Evolutionary conservation across 2,888 invertebrate species (phyloP).

Genomic region (Drosophila cracens): DNA sequence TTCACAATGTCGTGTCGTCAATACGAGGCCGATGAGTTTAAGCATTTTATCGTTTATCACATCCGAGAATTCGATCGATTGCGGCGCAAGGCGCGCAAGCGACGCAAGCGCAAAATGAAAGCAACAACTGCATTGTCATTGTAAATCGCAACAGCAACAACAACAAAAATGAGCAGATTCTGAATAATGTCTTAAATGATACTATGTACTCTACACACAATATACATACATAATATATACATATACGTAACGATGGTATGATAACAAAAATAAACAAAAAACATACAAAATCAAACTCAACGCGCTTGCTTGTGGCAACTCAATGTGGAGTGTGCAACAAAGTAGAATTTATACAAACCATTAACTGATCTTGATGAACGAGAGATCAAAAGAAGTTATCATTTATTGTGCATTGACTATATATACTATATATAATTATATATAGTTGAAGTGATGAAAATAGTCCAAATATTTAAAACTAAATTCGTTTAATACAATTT

Average conservation of each 20-base stretch:
- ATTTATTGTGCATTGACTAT: no score
- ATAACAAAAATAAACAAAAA: not conserved
- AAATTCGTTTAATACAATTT: no score
- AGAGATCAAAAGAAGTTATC: not conserved
- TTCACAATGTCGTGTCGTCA: constrained; percentile 75
- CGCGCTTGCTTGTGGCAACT: not conserved
- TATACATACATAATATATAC: not conserved
- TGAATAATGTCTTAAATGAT: not conserved
- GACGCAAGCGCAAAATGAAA: constrained; percentile 59
- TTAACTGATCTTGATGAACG: not conserved
- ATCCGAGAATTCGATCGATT: constrained; percentile 75
- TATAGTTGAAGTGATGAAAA: no score
- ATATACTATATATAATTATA: no score
- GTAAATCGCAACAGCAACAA: not conserved
- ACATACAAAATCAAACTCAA: not conserved
- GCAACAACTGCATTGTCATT: constrained; percentile 4
- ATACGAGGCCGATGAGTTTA: constrained; percentile 72
- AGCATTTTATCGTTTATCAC: constrained; percentile 75
- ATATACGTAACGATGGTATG: not conserved
- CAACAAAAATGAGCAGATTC: not conserved
- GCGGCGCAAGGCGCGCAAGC: constrained; percentile 77
- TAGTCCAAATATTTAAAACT: no score
- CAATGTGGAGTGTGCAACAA: not conserved
- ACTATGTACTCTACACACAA: not conserved
- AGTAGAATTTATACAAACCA: not conserved